Evolutionary conservation across 2,888 invertebrate species (phyloP).

Genomic region (Hirudinaria manillensis): DNA sequence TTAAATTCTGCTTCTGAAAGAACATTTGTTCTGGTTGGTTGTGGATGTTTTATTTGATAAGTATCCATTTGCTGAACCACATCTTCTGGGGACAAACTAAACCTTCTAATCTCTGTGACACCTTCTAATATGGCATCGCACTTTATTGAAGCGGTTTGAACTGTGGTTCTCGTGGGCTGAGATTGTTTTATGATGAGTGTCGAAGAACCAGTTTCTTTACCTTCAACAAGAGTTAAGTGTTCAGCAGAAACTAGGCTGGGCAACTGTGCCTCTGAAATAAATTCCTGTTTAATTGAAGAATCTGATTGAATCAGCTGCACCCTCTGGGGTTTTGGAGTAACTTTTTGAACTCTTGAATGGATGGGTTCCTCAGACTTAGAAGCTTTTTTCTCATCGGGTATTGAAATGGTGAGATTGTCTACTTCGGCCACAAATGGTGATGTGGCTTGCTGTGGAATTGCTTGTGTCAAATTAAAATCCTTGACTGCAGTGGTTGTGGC

Average conservation of each 20-base stretch:
- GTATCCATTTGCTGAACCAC: slow-evolving; percentile 11
- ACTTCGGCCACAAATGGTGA: not conserved
- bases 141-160: slow-evolving; percentile 24
- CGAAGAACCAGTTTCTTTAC: not conserved
- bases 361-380: not conserved
- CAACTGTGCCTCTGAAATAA: not conserved
- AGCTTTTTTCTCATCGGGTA: slow-evolving; percentile 6
- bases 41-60: slow-evolving; percentile 24
- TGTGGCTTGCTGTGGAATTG: slow-evolving; percentile 26
- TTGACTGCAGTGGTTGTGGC: slow-evolving; percentile 20
- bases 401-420: not conserved
- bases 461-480: slow-evolving; percentile 28
- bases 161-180: slow-evolving; percentile 27
- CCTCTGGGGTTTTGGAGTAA: not conserved
- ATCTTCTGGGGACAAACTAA: slow-evolving; percentile 24
- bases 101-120: not conserved
- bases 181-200: slow-evolving; percentile 26
- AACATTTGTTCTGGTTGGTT: slow-evolving; percentile 30
- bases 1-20: slow-evolving; percentile 18
- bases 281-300: slow-evolving; percentile 6
- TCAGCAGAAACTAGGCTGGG: not conserved
- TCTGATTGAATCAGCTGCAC: slow-evolving; percentile 8
- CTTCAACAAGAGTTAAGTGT: not conserved
- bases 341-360: slow-evolving; percentile 5
- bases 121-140: slow-evolving; percentile 32